These are phyloP conservation scores for Myrmecophaga tridactyla DNA, from an alignment of 2,113 vertebrate species.

Conservation along the genomic window DNA sequence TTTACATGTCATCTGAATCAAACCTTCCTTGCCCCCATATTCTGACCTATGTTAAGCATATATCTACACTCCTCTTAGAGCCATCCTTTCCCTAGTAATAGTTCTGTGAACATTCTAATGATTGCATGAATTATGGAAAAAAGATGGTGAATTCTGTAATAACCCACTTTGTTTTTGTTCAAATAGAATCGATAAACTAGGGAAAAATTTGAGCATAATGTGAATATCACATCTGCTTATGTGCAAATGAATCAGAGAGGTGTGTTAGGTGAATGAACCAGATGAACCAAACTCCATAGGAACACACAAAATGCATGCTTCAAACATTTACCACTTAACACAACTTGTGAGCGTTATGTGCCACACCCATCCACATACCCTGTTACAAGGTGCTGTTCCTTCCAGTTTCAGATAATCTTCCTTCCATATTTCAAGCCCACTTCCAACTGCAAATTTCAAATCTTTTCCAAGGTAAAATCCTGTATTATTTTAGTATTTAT, in stretches of 20 bases:
- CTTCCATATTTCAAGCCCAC: neutral
- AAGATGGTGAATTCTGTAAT: neutral
- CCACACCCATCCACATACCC: neutral
- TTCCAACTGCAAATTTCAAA: neutral
- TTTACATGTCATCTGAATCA: neutral
- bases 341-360: neutral
- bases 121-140: neutral
- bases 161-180: neutral
- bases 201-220: neutral
- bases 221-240: neutral
- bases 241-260: neutral
- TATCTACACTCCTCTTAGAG: neutral
- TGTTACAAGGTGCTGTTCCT: neutral
- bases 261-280: neutral
- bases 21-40: neutral
- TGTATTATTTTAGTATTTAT: neutral
- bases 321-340: too few species aligned
- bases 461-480: neutral
- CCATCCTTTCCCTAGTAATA: neutral
- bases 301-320: neutral
- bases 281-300: neutral
- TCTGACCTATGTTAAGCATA: neutral
- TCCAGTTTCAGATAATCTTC: neutral
- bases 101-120: neutral
- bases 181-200: neutral